Evolutionary conservation across 2,797 vertebrate species (phyloP).

Genomic region (Tapera naevia): DNA sequence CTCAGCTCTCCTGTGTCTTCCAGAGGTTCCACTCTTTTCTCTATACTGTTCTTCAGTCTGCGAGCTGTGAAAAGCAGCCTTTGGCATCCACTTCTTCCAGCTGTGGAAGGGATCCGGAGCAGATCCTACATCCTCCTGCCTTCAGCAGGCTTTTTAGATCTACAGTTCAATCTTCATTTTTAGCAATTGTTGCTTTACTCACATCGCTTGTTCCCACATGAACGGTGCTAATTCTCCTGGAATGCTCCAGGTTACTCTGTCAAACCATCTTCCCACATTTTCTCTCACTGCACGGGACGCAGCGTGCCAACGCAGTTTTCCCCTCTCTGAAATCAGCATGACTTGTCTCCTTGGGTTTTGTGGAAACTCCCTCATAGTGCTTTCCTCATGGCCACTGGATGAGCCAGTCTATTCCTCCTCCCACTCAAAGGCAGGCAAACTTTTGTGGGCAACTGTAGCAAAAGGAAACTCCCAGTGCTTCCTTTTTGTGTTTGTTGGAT

Average conservation of each 20-base stretch:
- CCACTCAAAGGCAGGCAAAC: background rate
- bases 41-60: background rate
- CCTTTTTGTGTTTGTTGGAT: background rate
- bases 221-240: background rate
- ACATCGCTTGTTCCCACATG: background rate
- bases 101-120: background rate
- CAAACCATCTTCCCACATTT: background rate
- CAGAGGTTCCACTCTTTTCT: background rate
- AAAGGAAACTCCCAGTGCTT: conserved; percentile 5
- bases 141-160: background rate
- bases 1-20: background rate
- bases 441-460: background rate
- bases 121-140: background rate
- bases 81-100: background rate
- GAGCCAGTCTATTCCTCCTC: conserved; percentile 33
- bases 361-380: background rate
- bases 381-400: conserved; percentile 33
- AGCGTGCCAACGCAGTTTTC: background rate
- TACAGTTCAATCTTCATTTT: background rate
- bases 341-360: background rate
- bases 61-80: background rate
- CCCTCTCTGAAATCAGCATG: background rate
- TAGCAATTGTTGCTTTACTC: background rate
- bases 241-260: background rate
- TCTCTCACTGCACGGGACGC: background rate